Evolutionary conservation across 2,113 vertebrate species (phyloP), one percentile per base, ranked within the genome.

Genomic region (Eulemur rufifrons): DNA sequence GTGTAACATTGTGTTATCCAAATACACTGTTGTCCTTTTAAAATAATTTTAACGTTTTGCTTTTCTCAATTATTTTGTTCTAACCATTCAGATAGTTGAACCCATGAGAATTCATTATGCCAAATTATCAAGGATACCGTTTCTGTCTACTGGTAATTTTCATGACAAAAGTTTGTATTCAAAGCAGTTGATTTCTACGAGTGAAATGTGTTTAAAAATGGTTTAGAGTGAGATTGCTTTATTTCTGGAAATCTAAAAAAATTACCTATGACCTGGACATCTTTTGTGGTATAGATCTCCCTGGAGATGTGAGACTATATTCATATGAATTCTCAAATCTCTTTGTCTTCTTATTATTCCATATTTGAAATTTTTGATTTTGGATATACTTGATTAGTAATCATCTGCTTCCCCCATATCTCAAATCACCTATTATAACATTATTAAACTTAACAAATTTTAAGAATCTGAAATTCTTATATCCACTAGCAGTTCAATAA

Each of bases 21-120:
- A 98, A 98, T 89, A 98, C 71, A 95, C 92, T 96, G 94, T 97
- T 80, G 86, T 98, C 93, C 78, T 98, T 98, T 98, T 98, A 96
- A 98, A 98, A 90, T 96, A 98, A 98, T 95, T 95, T 92, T 98
- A 86, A 92, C 97, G 95, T 98, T 98, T 98, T 98, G 97, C 97
- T 97, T 47, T 74, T 98, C 68, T 95, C 50, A 92, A 77, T 86
- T 96, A 89, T 89, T 98, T 98, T 98, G 14, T 63, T 97, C 88
- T 97, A 92, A 97, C 93, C 86, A 95, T 97, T 98, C 96, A 90
- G 82, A 94, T 96, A 95, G 37, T 83, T 95, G 86, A 98, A 85
- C 97, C 94, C 97, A 93, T 83, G 96, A 97, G 98, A 92, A 96
- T 97, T 97, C 92, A 97, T 98, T 98, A 93, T 86, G 97, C 93